Conservation (phyloP, 1,140 invertebrate genomes). For the Hetaerina americana region DNA sequence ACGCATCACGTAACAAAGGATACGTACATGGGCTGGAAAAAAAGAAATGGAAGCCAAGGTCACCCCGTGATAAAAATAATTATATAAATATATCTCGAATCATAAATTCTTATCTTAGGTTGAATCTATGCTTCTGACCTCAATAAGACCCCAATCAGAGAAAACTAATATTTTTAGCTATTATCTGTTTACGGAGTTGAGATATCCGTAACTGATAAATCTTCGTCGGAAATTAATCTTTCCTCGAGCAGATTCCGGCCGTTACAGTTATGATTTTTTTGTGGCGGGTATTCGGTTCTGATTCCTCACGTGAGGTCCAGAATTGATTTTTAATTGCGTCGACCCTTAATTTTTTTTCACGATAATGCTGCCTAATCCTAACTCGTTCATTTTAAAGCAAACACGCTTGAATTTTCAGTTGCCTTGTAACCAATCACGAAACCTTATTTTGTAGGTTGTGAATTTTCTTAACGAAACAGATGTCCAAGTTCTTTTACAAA, state of each 20-base stretch:
- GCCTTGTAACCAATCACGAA: too few relatives aligned
- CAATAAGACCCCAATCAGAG: background rate
- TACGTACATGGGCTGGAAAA: too few relatives aligned
- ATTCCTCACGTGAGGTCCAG: too few relatives aligned
- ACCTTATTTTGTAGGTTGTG: too few relatives aligned
- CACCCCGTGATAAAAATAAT: too few relatives aligned
- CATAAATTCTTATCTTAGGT: background rate
- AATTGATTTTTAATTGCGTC: background rate
- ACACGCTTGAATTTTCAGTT: too few relatives aligned
- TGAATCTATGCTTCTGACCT: background rate
- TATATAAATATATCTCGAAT: background rate
- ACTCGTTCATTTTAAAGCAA: too few relatives aligned
- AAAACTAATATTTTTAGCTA: background rate
- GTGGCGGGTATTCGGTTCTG: too few relatives aligned
- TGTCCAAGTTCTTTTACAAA: too few relatives aligned
- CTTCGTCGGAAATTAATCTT: background rate
- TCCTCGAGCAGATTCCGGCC: background rate
- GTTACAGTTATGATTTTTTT: background rate
- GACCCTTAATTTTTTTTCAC: background rate
- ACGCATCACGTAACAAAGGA: background rate
- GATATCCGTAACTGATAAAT: background rate
- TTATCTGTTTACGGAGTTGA: background rate
- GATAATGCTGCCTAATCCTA: background rate
- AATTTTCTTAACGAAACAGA: too few relatives aligned
- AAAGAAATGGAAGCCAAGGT: background rate